A percentile compares a stretch with the other conserved stretches of the same genome.
Conservation (phyloP, 2,888 invertebrate species). For the Tromatobia lineatoria region DNA sequence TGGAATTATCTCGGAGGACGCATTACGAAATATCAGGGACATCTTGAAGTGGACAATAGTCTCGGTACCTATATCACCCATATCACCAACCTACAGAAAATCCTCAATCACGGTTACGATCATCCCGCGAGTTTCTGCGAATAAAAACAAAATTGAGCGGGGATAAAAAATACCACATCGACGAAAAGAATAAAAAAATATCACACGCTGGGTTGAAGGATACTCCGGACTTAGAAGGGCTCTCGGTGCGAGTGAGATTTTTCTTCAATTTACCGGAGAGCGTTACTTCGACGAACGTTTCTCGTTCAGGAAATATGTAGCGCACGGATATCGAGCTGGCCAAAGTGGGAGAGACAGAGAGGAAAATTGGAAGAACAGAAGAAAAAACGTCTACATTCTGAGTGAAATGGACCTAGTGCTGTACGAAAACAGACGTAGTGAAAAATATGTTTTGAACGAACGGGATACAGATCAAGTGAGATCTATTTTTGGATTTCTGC, state of each 20-base stretch:
- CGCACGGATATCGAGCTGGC: slow-evolving; percentile 17
- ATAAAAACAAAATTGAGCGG: slow-evolving; percentile 43
- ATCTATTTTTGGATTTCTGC: slow-evolving; percentile 49
- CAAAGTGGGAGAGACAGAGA: slow-evolving; percentile 8
- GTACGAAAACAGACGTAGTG: slow-evolving; percentile 27
- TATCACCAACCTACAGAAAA: too few species aligned
- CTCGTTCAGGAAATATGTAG: slow-evolving; percentile 46
- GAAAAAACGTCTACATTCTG: slow-evolving; percentile 10
- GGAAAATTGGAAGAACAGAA: background rate
- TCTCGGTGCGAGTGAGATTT: slow-evolving; percentile 58
- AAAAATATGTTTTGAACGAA: slow-evolving; percentile 51
- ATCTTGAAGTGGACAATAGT: background rate
- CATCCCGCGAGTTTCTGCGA: slow-evolving; percentile 48
- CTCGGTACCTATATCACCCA: background rate
- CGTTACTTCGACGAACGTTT: slow-evolving; percentile 59
- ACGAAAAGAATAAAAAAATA: slow-evolving; percentile 62
- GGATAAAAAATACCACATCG: slow-evolving; percentile 42
- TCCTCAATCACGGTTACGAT: slow-evolving; percentile 53
- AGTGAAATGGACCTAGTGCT: slow-evolving; percentile 60
- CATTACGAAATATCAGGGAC: background rate
- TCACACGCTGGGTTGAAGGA: slow-evolving; percentile 53
- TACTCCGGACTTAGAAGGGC: slow-evolving; percentile 63
- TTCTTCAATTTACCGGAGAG: slow-evolving; percentile 65
- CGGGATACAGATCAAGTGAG: slow-evolving; percentile 44
- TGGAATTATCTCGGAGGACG: background rate